Evolutionary conservation across 2,797 vertebrate genomes (phyloP), one percentile per base, ranked within the genome.

Genomic region (Girardinus metallicus): DNA sequence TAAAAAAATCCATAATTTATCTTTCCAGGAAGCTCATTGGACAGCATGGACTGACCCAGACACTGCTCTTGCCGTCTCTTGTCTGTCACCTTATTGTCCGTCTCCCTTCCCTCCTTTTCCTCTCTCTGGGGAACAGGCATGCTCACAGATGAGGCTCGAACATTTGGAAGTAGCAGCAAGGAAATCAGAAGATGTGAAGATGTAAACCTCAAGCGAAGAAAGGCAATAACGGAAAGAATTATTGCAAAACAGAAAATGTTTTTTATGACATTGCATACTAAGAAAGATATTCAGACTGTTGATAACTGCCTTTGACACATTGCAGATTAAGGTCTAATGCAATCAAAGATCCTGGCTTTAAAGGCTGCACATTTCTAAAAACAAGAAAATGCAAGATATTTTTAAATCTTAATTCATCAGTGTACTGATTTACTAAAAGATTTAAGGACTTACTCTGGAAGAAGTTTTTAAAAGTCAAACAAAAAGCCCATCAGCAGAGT

Each of bases 111-210:
- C 36, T 77, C 78, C 75, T 49, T 76, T 62, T 81, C 80, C 81
- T 74, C 76, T 60, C 71, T 84, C 87, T 80, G 75, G 57, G 49
- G 86, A 85, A 86, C 36, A 77, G 81, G 83, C 74, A 2, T 2
- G 83, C 76, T 89, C 91, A 94, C 92, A 93, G 92, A 95, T 94
- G 91, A 93, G 76, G 77, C 71, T 3, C 76, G 85, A 80, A 92
- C 89, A 90, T 92, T 89, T 86, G 87, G 90, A 83, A 43, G 31
- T 76, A 76, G 82, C 86, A 85, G 77, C 1, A 55, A 78, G 66
- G 83, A 77, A 88, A 73, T n/a, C n/a, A n/a, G 41, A 73, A 47
- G 41, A 73, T 73, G 41, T 44, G 46, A 39, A 9, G 62, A 64
- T 74, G 16, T n/a, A 83, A 77, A 87, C 64, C 64, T 51, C n/a